Evolutionary conservation across 2,888 invertebrate species (phyloP).

Genomic region (Crossocerus cetratus): DNA sequence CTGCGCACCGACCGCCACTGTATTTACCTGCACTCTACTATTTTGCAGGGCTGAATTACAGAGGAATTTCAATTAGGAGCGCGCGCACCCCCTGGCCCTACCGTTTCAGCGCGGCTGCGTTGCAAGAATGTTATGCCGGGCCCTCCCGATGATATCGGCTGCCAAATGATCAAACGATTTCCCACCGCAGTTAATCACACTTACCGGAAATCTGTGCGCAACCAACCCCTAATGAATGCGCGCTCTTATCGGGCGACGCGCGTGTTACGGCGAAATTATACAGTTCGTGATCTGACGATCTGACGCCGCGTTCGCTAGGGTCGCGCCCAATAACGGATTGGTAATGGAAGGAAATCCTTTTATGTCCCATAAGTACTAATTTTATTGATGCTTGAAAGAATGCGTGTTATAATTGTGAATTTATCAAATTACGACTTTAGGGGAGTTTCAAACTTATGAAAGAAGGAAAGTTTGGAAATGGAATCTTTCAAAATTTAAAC

Average conservation of each 20-base stretch:
- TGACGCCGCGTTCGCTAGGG: constrained; percentile 27
- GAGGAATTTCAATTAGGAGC: constrained; percentile 17
- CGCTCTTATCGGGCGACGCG: constrained; percentile 27
- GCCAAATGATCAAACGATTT: constrained; percentile 44
- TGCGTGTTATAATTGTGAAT: too few species aligned
- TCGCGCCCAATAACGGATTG: constrained; percentile 31
- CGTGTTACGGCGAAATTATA: constrained; percentile 38
- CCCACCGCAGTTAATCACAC: constrained; percentile 41
- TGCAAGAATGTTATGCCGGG: constrained; percentile 34
- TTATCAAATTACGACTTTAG: too few species aligned
- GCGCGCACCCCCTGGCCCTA: not conserved
- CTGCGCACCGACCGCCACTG: not conserved
- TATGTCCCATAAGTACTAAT: too few species aligned
- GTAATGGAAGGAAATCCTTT: constrained; percentile 20
- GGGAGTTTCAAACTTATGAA: too few species aligned
- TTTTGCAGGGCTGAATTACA: constrained; percentile 3
- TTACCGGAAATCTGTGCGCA: constrained; percentile 42
- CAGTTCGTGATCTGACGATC: constrained; percentile 11
- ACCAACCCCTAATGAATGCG: constrained; percentile 31
- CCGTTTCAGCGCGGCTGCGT: constrained; percentile 2
- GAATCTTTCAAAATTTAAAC: too few species aligned
- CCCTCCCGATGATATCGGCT: constrained; percentile 32
- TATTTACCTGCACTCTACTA: constrained; percentile 2
- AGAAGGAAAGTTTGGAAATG: too few species aligned
- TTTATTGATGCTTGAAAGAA: too few species aligned